Evolutionary conservation across 1,140 invertebrate genomes (phyloP), one percentile per base, ranked within the genome.

Genomic region (Philopotamus ludificatus): DNA sequence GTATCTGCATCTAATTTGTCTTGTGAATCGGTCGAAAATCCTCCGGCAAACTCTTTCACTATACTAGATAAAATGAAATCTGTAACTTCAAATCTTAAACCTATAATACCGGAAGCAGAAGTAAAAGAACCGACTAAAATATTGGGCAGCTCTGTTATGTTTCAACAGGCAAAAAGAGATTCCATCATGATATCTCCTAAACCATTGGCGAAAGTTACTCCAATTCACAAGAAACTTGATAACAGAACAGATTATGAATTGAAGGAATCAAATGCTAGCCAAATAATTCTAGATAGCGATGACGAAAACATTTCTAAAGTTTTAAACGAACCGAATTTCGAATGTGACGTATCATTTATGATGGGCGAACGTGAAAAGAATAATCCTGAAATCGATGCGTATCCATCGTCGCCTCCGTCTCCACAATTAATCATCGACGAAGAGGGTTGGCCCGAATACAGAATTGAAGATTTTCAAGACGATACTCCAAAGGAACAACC

Each of bases 391-490:
- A n/a, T 25, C 10, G 16, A n/a, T 4, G 1, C 34, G 49, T 39
- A 49, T n/a, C 20, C 21, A n/a, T 16, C 4, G 15, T 58, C 60
- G 26, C 66, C 21, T 10, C 34, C 55, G 15, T 47, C 49, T 25
- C 50, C 49, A 2, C 63, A 59, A 20, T 20, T 39, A 2, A 16
- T 42, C 22, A 45, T 79, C 2, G 77, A 79, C 57, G 77, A 77
- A 10, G 77, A 81, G 50, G 77, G 76, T 0, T 81, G 76, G 76
- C 77, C 76, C 0, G 76, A 75, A 59, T 80, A 81, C 54, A 75
- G 72, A 23, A 58, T 71, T 1, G 76, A 77, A 61, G 77, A 79
- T 58, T 79, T 79, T 51, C 66, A 73, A n/a, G 62, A 74, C 22
- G 68, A 60, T 12, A 20, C 49, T 0, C 28, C 62, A 16, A 63